These are phyloP conservation scores for Perdix hodgsoniae DNA, from an alignment of 2,797 vertebrate genomes.

Conservation along the genomic window DNA sequence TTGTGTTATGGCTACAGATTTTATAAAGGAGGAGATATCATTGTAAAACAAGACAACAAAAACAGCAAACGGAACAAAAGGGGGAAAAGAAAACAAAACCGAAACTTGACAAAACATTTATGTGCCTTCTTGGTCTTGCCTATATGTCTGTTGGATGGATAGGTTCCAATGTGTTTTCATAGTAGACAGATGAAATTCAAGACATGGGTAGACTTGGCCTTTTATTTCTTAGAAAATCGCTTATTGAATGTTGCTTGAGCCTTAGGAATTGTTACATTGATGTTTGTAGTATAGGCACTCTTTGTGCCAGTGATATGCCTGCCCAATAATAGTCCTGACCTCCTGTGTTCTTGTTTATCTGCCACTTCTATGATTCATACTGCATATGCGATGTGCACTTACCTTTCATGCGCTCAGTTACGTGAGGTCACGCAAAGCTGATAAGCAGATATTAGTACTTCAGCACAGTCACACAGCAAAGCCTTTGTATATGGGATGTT, in stretches of 20 bases:
- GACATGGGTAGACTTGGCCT: background rate
- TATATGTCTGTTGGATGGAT: background rate
- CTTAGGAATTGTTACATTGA: background rate
- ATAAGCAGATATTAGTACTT: background rate
- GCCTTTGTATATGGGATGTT: background rate
- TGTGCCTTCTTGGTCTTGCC: background rate
- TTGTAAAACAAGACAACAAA: background rate
- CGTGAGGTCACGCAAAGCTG: background rate
- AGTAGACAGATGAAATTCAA: background rate
- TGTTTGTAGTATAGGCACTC: background rate
- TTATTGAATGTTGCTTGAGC: background rate
- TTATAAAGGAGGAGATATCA: background rate
- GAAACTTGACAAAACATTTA: too few species aligned
- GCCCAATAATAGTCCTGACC: background rate
- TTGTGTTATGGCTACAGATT: background rate
- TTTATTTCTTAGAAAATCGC: background rate
- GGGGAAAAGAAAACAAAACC: background rate
- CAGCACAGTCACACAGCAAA: background rate
- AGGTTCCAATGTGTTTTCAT: background rate
- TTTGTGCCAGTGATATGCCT: background rate
- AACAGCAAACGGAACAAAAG: background rate
- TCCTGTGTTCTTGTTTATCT: background rate
- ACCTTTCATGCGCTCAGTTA: background rate
- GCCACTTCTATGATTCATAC: background rate
- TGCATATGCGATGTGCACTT: background rate